A percentile compares a stretch with the other conserved stretches of the same genome.
These are phyloP conservation scores for Tribolium freemani DNA, from an alignment of 2,888 invertebrate species.

Conservation along the genomic window DNA sequence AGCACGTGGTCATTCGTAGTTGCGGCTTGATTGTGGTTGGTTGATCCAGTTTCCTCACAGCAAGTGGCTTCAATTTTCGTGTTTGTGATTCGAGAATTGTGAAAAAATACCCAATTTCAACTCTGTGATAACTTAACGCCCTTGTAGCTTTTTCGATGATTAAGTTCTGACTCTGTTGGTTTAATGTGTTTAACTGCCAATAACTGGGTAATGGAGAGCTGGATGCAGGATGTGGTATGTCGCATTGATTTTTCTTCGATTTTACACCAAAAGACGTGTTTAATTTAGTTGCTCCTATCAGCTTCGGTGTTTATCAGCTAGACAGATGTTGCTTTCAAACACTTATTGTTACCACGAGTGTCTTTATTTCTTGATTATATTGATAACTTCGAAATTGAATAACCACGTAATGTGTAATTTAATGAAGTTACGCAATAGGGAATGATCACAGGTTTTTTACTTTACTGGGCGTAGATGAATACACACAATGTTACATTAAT, in stretches of 20 bases:
- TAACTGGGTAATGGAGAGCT: constrained; percentile 62
- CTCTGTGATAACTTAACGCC: neutral
- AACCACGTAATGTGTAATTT: constrained; percentile 2
- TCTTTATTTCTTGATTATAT: neutral
- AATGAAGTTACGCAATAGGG: constrained; percentile 14
- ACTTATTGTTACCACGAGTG: neutral
- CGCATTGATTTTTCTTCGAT: neutral
- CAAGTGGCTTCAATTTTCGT: neutral
- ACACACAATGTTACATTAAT: neutral
- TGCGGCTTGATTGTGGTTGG: constrained; percentile 32
- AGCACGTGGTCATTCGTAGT: constrained; percentile 50
- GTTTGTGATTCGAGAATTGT: neutral
- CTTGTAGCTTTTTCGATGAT: neutral
- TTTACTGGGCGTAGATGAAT: constrained; percentile 4
- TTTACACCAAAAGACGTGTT: neutral
- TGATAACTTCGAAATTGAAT: neutral
- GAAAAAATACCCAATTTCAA: neutral
- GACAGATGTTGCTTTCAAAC: neutral
- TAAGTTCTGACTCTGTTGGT: neutral
- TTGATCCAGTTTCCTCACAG: constrained; percentile 22
- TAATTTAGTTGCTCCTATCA: neutral
- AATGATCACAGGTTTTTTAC: constrained; percentile 14
- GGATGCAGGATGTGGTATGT: constrained; percentile 68
- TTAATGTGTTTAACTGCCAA: constrained; percentile 49
- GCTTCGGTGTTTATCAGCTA: too few relatives aligned